phyloP scores from a whole-genome alignment of 2,888 invertebrate genomes.

The Erebia aethiops region DNA sequence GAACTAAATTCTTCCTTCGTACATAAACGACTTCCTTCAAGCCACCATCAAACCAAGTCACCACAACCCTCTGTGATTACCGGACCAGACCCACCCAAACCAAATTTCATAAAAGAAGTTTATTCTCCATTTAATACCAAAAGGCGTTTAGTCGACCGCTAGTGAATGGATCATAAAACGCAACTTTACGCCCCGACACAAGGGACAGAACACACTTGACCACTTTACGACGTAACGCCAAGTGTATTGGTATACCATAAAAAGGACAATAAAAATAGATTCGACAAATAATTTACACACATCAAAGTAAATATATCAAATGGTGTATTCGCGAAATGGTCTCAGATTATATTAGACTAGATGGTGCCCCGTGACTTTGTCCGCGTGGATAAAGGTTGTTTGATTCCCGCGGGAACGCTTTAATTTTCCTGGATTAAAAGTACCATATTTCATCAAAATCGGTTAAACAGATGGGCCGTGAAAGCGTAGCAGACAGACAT shows the following conservation, averaged over 20 bases:
- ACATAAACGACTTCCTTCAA: no score
- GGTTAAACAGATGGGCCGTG: no score
- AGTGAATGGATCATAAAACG: constrained; percentile 14
- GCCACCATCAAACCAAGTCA: neutral
- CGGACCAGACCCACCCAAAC: neutral
- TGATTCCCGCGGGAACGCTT: no score
- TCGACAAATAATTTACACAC: constrained; percentile 17
- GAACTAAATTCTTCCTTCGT: no score
- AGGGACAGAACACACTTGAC: constrained; percentile 13
- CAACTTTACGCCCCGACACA: constrained; percentile 14
- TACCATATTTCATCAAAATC: no score
- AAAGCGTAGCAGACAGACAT: no score
- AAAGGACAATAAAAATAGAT: constrained; percentile 20
- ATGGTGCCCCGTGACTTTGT: no score
- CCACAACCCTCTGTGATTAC: neutral
- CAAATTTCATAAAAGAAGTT: constrained; percentile 4
- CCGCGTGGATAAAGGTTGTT: no score
- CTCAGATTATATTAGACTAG: neutral
- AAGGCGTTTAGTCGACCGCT: constrained; percentile 12
- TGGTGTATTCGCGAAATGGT: neutral
- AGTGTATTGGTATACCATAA: constrained; percentile 23
- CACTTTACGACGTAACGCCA: constrained; percentile 12
- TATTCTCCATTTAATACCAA: constrained; percentile 8
- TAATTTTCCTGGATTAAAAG: no score
- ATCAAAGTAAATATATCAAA: constrained; percentile 9